A percentile compares a stretch with the other conserved stretches of the same genome.
Conservation (phyloP, 2,797 vertebrate species). For the Falco peregrinus region DNA sequence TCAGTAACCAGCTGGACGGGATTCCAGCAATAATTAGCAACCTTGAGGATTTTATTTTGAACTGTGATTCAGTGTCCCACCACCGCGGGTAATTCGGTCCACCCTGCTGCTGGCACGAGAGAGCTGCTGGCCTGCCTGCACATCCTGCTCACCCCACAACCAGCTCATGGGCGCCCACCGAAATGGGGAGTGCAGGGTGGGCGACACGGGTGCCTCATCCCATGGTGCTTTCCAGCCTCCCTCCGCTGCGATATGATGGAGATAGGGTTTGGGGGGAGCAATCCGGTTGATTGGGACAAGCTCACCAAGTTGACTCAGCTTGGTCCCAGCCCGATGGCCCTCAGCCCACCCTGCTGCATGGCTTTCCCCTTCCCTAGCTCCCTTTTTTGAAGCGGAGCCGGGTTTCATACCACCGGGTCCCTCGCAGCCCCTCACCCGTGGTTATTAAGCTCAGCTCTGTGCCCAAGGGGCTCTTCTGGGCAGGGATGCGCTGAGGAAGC, state of each 20-base stretch:
- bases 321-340: neutral
- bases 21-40: neutral
- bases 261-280: rapidly evolving
- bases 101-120: neutral
- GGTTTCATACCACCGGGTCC: rapidly evolving
- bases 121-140: neutral
- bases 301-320: neutral
- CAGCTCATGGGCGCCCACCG: rapidly evolving
- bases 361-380: too few relatives aligned
- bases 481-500: rapidly evolving
- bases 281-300: neutral
- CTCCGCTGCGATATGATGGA: rapidly evolving
- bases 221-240: neutral
- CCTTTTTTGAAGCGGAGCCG: rapidly evolving
- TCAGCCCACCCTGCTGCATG: neutral
- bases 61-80: neutral
- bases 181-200: rapidly evolving
- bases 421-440: rapidly evolving
- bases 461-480: rapidly evolving
- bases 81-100: neutral
- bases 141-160: rapidly evolving
- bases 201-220: neutral
- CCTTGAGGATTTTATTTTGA: neutral
- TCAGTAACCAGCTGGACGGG: neutral
- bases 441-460: rapidly evolving